Percentiles rank a stretch among this genome's conserved stretches.
These are phyloP conservation scores for Anoplophora glabripennis DNA, from an alignment of 1,140 invertebrate species.

Conservation along the genomic window DNA sequence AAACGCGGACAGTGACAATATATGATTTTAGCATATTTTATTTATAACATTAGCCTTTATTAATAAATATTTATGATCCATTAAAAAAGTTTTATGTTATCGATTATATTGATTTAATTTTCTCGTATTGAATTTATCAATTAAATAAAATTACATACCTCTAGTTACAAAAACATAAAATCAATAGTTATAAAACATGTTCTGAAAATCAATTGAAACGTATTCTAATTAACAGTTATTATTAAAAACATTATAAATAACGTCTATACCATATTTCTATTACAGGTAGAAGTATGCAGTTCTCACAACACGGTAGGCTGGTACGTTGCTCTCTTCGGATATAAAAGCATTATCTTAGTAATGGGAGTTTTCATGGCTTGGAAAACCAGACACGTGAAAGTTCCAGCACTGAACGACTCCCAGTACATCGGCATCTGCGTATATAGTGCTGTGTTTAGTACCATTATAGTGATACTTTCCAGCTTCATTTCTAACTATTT, in stretches of 20 bases:
- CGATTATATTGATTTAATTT: too few relatives aligned
- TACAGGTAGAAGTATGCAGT: slow-evolving; percentile 79
- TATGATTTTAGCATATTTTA: too few relatives aligned
- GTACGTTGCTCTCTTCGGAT: slow-evolving; percentile 82
- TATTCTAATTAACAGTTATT: too few relatives aligned
- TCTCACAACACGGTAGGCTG: slow-evolving; percentile 83
- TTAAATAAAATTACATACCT: too few relatives aligned
- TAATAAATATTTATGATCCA: too few relatives aligned
- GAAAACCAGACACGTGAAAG: slow-evolving; percentile 96
- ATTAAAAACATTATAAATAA: background rate
- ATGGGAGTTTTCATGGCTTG: slow-evolving; percentile 96
- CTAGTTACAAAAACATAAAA: too few relatives aligned
- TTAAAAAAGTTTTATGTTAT: too few relatives aligned
- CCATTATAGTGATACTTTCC: slow-evolving; percentile 78
- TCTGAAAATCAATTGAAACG: too few relatives aligned
- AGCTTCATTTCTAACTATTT: slow-evolving; percentile 82
- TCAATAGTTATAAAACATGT: too few relatives aligned
- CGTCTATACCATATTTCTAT: slow-evolving; percentile 7
- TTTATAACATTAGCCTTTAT: too few relatives aligned
- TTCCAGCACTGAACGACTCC: slow-evolving; percentile 95
- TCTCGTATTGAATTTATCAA: too few relatives aligned
- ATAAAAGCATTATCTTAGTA: slow-evolving; percentile 82
- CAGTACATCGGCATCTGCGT: slow-evolving; percentile 94
- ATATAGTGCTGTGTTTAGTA: slow-evolving; percentile 87
- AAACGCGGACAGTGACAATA: too few relatives aligned